A percentile compares a stretch with the other conserved stretches of the same genome.
These are phyloP conservation scores for Aphodius sticticus DNA, from an alignment of 2,888 invertebrate genomes.

Conservation along the genomic window DNA sequence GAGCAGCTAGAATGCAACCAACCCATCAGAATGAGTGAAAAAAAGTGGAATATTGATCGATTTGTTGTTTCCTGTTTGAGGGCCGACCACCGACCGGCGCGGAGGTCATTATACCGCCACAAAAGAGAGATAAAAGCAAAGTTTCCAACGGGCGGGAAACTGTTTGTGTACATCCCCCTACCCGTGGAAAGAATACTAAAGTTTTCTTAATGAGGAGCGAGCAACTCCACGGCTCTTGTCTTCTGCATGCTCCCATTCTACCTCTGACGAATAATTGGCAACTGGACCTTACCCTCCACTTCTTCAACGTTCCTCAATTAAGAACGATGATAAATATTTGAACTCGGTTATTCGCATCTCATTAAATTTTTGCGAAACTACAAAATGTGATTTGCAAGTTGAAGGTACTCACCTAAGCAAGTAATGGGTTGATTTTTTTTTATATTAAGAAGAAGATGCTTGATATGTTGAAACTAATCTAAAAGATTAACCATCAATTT, in stretches of 20 bases:
- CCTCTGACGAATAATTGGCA: background rate
- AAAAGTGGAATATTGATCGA: background rate
- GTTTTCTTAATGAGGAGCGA: background rate
- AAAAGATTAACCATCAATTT: too few species aligned
- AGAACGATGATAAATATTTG: background rate
- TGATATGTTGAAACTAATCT: too few species aligned
- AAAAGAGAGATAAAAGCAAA: background rate
- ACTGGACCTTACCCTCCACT: background rate
- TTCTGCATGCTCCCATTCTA: background rate
- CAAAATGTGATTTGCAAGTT: too few species aligned
- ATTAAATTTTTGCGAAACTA: too few species aligned
- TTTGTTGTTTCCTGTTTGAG: background rate
- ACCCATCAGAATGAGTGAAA: background rate
- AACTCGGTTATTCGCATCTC: background rate
- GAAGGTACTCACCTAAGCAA: too few species aligned
- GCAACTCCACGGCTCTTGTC: background rate
- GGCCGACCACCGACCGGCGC: background rate
- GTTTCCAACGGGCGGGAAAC: background rate
- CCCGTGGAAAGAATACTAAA: background rate
- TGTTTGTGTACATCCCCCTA: background rate
- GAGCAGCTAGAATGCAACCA: too few species aligned
- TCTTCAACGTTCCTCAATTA: background rate
- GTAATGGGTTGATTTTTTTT: too few species aligned
- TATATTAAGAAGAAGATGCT: too few species aligned
- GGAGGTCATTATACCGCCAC: background rate